Percentiles rank a stretch among this genome's conserved stretches.
Evolutionary conservation across 2,113 vertebrate species (phyloP).

Genomic region (Hipposideros armiger): DNA sequence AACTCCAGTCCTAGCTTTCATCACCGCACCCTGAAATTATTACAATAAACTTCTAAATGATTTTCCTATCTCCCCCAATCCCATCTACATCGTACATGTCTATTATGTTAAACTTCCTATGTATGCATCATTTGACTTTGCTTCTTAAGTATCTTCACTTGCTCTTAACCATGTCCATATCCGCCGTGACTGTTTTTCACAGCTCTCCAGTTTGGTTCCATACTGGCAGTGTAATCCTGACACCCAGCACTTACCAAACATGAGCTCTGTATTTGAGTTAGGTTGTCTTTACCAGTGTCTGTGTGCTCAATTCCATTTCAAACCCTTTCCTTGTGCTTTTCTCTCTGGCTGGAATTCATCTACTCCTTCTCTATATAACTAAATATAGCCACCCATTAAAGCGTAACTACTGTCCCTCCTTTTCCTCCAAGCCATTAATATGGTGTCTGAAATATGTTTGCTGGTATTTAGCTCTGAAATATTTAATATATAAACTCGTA

Average conservation of each 20-base stretch:
- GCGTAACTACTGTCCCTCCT: background rate
- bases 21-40: background rate
- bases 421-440: constrained; percentile 16
- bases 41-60: constrained; percentile 12
- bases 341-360: constrained; percentile 22
- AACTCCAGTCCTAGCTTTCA: background rate
- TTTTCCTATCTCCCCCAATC: background rate
- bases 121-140: background rate
- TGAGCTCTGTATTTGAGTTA: background rate
- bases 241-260: background rate
- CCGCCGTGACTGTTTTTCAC: background rate
- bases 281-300: background rate
- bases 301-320: background rate
- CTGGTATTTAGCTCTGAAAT: constrained; percentile 23
- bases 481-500: constrained; percentile 26
- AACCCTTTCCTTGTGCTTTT: constrained; percentile 28
- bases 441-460: constrained; percentile 17
- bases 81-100: background rate
- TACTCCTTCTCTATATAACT: background rate
- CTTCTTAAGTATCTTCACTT: constrained; percentile 49
- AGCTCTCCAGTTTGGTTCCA: constrained; percentile 10
- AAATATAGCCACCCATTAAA: constrained; percentile 12
- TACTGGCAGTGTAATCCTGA: constrained; percentile 21
- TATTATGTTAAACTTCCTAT: constrained; percentile 18
- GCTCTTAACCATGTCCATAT: constrained; percentile 39